Percentiles rank a stretch among this genome's conserved stretches.
These are phyloP conservation scores for Diplolepis rosae DNA, from an alignment of 2,888 invertebrate genomes.

Conservation along the genomic window DNA sequence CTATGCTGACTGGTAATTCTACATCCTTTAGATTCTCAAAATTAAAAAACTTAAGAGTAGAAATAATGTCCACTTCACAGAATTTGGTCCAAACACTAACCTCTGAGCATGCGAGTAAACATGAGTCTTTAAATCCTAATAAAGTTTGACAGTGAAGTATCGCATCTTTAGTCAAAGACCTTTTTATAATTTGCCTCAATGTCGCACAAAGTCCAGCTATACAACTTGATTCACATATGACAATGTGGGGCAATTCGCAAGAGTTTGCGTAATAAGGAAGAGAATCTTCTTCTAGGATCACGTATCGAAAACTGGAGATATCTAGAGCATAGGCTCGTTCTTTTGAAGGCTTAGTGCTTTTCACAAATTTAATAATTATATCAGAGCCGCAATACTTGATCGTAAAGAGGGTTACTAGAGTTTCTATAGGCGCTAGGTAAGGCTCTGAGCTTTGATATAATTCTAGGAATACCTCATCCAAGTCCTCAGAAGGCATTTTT, in stretches of 20 bases:
- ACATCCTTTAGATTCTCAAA: constrained; percentile 46
- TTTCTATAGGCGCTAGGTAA: constrained; percentile 77
- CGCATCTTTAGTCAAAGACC: constrained; percentile 60
- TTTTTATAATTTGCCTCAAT: constrained; percentile 77
- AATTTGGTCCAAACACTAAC: constrained; percentile 93
- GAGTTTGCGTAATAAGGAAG: constrained; percentile 72
- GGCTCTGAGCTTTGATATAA: constrained; percentile 57
- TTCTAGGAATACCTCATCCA: constrained; percentile 66
- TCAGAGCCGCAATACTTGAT: constrained; percentile 77
- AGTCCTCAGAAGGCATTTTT: constrained; percentile 36
- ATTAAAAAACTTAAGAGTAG: constrained; percentile 76
- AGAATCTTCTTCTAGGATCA: constrained; percentile 61
- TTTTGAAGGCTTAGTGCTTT: constrained; percentile 49
- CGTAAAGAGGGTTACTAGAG: constrained; percentile 79
- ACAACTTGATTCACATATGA: constrained; percentile 76
- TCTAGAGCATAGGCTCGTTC: constrained; percentile 66
- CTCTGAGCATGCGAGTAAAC: constrained; percentile 88
- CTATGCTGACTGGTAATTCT: constrained; percentile 81
- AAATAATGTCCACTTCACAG: constrained; percentile 89
- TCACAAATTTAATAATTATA: constrained; percentile 74
- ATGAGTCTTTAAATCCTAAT: constrained; percentile 87
- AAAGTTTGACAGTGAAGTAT: constrained; percentile 75
- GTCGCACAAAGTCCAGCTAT: constrained; percentile 88
- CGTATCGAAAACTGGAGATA: constrained; percentile 66
- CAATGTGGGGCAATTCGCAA: constrained; percentile 80